Evolutionary conservation across 2,888 invertebrate species (phyloP).

Genomic region (Sphecodes monilicornis): DNA sequence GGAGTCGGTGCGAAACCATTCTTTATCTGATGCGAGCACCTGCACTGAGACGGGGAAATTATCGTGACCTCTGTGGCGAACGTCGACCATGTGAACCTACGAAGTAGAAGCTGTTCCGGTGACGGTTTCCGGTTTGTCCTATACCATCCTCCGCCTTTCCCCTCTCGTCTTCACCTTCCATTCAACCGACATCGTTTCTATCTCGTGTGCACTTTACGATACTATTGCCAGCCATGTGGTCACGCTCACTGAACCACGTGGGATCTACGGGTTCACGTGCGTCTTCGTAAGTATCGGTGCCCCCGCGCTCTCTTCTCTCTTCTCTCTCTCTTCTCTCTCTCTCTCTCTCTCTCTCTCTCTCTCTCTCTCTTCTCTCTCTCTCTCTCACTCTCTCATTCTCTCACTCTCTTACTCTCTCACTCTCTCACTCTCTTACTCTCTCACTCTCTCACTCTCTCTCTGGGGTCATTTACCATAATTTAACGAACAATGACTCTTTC

Average conservation of each 20-base stretch:
- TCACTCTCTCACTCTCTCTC: background rate
- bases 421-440: background rate
- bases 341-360: no score
- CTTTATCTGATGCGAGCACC: constrained; percentile 75
- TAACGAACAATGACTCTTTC: constrained; percentile 32
- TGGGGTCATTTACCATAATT: constrained; percentile 44
- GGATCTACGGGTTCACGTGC: constrained; percentile 74
- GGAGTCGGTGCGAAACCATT: constrained; percentile 51
- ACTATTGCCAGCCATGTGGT: constrained; percentile 80
- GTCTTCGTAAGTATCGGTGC: constrained; percentile 67
- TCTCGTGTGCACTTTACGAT: constrained; percentile 69
- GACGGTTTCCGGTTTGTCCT: constrained; percentile 79
- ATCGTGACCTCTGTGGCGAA: constrained; percentile 76
- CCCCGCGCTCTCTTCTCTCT: background rate
- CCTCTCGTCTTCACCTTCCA: constrained; percentile 50
- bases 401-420: no score
- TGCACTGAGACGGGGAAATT: constrained; percentile 79
- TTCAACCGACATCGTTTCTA: constrained; percentile 72
- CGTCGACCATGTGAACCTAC: constrained; percentile 79
- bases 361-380: background rate
- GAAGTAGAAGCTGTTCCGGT: constrained; percentile 79
- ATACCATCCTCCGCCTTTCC: constrained; percentile 45
- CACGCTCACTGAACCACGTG: constrained; percentile 83
- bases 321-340: background rate
- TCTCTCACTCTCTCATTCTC: no score